Conservation (phyloP, 2,113 vertebrate genomes). For the Silurus glanis region DNA sequence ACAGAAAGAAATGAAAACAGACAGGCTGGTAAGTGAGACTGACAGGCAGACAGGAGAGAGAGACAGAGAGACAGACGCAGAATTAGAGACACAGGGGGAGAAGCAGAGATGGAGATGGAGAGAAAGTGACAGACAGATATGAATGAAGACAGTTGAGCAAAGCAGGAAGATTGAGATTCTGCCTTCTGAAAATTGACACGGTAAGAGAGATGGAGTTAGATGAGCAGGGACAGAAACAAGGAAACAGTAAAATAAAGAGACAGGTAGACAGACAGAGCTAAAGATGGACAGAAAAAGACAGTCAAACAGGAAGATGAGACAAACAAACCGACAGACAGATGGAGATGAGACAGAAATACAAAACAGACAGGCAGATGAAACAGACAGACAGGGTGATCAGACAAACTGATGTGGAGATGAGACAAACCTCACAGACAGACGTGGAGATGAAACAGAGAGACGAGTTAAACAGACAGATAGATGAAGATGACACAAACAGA, state of each 20-base stretch:
- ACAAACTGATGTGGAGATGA: too few species aligned
- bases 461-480: too few species aligned
- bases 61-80: not conserved
- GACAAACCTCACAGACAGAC: too few species aligned
- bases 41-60: not conserved
- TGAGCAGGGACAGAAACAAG: not conserved
- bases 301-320: not conserved
- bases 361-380: not conserved
- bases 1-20: not conserved
- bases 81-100: not conserved
- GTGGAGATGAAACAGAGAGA: too few species aligned
- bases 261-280: not conserved
- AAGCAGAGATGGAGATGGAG: not conserved
- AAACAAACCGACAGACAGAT: not conserved
- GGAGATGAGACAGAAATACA: not conserved
- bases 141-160: not conserved
- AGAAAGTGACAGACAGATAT: not conserved
- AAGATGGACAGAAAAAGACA: not conserved
- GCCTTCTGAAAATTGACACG: too few species aligned
- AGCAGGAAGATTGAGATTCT: too few species aligned
- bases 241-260: not conserved
- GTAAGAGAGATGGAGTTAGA: not conserved
- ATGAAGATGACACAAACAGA: too few species aligned
- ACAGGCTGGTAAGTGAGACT: not conserved
- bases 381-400: not conserved